Base-by-base conservation (phyloP, 2,113 vertebrate species). In the Taurulus bubalis region DNA sequence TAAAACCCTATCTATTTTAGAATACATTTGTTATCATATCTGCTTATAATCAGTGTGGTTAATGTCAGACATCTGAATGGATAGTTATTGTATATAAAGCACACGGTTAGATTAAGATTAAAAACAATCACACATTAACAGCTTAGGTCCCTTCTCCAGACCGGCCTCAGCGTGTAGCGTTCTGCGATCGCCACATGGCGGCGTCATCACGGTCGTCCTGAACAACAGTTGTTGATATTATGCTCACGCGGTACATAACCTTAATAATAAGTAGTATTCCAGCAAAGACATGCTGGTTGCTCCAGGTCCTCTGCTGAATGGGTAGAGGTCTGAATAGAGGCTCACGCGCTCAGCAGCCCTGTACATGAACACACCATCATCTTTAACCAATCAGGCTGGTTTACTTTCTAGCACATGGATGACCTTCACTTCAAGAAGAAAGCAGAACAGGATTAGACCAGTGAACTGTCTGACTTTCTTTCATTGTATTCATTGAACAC, bases 361-460 rank as follows among this genome's bases (percentile, higher is more conserved):
- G 10, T 10, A 20, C 30, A 22, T 55, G 12, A 65, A 16, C 20
- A 55, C 6, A 8, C 14, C 26, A 1, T 6, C 5, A 22, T 45
- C 20, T 68, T 28, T 18, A 56, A 4, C 14, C 47, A 32, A 30
- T 14, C 14, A 47, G 55, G 22, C 8, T 45, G 9, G 24, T 45
- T 15, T 10, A 20, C 18, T 51, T 47, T 16, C 24, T 9, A 78
- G 42, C 22, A 62, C 16, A 24, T 15, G 70, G 7, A 77, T 68
- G 38, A 75, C 70, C 64, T 63, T 63, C 8, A 58, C 59, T 28
- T 40, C n/a, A 76, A 38, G 16, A 58, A 72, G 20, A 45, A n/a
- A 47, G 16, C 53, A 16, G 22, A 72, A 53, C 28, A 26, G 51
- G 12, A 77, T 62, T 67, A 40, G 40, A 40, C 38, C 11, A 77